A percentile compares a stretch with the other conserved stretches of the same genome.
Evolutionary conservation across 2,797 vertebrate species (phyloP).

Genomic region (Crenichthys baileyi): DNA sequence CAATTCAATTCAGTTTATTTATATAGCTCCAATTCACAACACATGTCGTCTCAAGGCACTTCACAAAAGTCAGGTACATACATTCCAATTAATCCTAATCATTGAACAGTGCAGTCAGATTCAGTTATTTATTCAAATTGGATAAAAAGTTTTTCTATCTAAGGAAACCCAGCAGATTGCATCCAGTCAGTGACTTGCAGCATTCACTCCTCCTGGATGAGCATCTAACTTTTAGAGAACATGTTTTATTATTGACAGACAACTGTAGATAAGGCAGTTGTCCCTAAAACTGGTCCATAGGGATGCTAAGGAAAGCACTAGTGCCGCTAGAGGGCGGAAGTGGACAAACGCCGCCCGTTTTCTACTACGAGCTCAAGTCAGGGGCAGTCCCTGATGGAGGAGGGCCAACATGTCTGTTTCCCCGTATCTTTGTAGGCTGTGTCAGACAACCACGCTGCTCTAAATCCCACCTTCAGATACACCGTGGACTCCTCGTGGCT

Average conservation of each 20-base stretch:
- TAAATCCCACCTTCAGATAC: conserved; percentile 14
- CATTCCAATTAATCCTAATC: too few relatives aligned
- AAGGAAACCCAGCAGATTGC: too few relatives aligned
- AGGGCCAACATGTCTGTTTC: neutral
- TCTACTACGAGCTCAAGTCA: neutral
- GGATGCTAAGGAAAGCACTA: neutral
- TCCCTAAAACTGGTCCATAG: neutral
- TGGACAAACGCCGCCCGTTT: accelerated
- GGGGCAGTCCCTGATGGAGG: conserved; percentile 29
- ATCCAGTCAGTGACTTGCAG: too few relatives aligned
- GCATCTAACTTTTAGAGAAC: neutral
- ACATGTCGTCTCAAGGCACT: too few relatives aligned
- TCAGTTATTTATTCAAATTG: too few relatives aligned
- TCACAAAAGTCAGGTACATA: too few relatives aligned
- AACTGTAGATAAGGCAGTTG: neutral
- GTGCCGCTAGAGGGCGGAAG: conserved; percentile 34
- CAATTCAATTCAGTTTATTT: too few relatives aligned
- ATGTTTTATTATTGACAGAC: neutral
- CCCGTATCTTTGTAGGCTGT: conserved; percentile 8
- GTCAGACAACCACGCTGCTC: conserved; percentile 36
- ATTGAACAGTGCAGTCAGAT: too few relatives aligned
- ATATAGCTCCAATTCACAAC: too few relatives aligned
- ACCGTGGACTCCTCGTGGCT: conserved; percentile 41
- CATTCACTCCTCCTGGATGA: too few relatives aligned
- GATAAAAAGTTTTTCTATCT: too few relatives aligned